Evolutionary conservation across 2,797 vertebrate species (phyloP), one percentile per base, ranked within the genome.

Genomic region (Kryptolebias ocellatus): DNA sequence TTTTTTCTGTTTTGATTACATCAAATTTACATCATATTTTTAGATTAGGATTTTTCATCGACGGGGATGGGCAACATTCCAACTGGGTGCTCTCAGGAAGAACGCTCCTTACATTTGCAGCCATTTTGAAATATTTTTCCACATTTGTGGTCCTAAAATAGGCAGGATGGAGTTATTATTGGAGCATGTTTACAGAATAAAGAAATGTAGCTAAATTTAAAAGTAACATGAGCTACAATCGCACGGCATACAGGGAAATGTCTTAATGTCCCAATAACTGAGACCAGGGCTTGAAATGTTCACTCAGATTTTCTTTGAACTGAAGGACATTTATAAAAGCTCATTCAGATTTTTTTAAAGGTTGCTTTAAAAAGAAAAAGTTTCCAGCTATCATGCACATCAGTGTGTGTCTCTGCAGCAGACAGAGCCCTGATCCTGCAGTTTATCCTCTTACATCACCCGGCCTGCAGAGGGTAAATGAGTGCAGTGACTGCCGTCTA

Each of bases 371-470:
- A 50, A 49, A 15, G 24, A 42, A 31, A 64, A 42, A 27, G 39
- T 50, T 72, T 64, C 8, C 24, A 14, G 63, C 62, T 27, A 0
- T 67, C 72, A 44, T 58, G 47, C 28, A 24, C 62, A 64, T 70
- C 71, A 29, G 8, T 42, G 49, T 72, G 61, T 74, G 68, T 70
- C 74, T 60, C 37, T 74, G 73, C 73, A 74, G 18, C 71, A 67
- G 83, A 78, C 83, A 17, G 62, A 37, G 59, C 76, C 56, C 78
- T 56, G 79, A 72, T 68, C 76, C 78, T 5, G 50, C n/a, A 0
- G 44, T 85, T 87, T 60, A 87, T 87, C 84, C 84, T 81, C 74
- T 89, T 89, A 83, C 68, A 61, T 89, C 83, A 85, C 56, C 60
- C 1, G 49, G 39, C 67, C 8, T 15, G 37, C 64, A 12, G 67